Evolutionary conservation across 1,140 invertebrate genomes (phyloP), one percentile per base, ranked within the genome.

Genomic region (Sarcophaga bullata): DNA sequence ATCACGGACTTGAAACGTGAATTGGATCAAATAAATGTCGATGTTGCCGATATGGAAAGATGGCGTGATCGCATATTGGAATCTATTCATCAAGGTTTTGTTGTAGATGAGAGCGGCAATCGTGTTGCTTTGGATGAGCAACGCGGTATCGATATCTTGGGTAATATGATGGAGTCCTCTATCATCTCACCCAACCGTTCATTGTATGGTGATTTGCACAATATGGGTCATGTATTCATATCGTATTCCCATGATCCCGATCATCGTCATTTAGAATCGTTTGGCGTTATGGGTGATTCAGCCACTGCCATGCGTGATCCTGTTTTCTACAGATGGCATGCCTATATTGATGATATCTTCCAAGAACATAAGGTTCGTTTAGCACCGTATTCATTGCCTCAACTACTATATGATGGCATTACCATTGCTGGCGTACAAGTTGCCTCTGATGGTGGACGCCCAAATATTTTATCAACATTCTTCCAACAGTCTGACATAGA

Each of bases 301-400:
- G 92, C 94, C 0, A 95, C 94, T 10, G 93, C 94, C 8, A 95
- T 95, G 95, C 92, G 96, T 15, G 96, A 97, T 90, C 96, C 96
- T 0, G 90, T 95, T 9, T 97, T 97, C 91, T 97, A 96, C 90
- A 93, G 95, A 86, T 96, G 94, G 94, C 96, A 97, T 85, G 93
- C 94, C 7, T 95, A 94, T 85, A 92, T 97, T 37, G 95, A 97
- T 85, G 93, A 96, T 81, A 91, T 97, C 6, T 97, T 97, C 91
- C 91, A 93, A 83, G 92, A 95, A 85, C 94, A 95, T 88, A 97
- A 97, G 90, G 92, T 91, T 25, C 94, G 93, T 8, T 88, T 96
- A 25, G 90, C 92, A 2, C 89, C 92, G 73, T 96, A 95, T 84
- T 92, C 90, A 0, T 85, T 88, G 91, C 84, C 82, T 13, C 87